Evolutionary conservation across 1,140 invertebrate genomes (phyloP).

Genomic region (Drosophila takahashii): DNA sequence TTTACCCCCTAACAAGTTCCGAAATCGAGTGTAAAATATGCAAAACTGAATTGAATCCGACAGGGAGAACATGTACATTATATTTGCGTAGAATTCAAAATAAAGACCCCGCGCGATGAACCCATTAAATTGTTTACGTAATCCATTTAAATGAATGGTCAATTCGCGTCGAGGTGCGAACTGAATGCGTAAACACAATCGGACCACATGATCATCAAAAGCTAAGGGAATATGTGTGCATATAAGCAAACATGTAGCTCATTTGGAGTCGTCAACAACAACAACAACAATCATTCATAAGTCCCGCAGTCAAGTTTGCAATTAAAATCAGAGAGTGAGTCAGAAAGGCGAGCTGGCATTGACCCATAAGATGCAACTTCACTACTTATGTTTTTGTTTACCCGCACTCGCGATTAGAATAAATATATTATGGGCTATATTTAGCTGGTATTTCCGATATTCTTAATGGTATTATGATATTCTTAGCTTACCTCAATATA

Average conservation of each 20-base stretch:
- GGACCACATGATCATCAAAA: constrained; percentile 31
- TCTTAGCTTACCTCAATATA: constrained; percentile 92
- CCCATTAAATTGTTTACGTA: constrained; percentile 55
- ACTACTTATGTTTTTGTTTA: constrained; percentile 14
- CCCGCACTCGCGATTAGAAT: constrained; percentile 7
- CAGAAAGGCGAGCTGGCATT: constrained; percentile 28
- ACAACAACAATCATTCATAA: constrained; percentile 19
- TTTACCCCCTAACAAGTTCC: constrained; percentile 5
- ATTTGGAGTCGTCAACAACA: constrained; percentile 1
- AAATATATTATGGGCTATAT: neutral
- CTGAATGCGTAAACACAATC: constrained; percentile 47
- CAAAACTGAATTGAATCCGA: constrained; percentile 43
- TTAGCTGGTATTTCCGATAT: constrained; percentile 9
- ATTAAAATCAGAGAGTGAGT: constrained; percentile 37
- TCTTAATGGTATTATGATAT: no score
- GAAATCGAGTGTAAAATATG: constrained; percentile 31
- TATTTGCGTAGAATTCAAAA: constrained; percentile 35
- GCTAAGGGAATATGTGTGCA: constrained; percentile 12
- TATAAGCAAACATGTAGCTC: neutral
- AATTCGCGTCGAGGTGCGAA: constrained; percentile 45
- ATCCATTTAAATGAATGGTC: constrained; percentile 42
- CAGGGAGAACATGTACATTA: constrained; percentile 34
- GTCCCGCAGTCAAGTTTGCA: constrained; percentile 22
- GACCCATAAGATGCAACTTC: constrained; percentile 35
- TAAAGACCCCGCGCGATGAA: constrained; percentile 42